Evolutionary conservation across 2,888 invertebrate species (phyloP).

Genomic region (Halictus quadricinctus): DNA sequence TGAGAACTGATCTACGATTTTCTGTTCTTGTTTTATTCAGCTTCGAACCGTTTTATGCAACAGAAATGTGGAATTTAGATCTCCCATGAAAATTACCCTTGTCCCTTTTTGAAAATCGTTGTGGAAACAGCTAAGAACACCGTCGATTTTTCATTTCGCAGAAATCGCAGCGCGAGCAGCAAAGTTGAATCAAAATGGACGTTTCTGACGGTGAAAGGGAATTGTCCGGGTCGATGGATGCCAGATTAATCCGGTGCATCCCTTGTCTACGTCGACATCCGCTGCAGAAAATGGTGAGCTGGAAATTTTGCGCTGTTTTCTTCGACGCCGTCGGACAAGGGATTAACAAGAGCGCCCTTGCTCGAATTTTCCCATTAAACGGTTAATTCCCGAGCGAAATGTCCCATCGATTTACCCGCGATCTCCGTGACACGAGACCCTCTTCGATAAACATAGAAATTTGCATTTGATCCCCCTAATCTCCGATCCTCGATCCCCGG

Average conservation of each 20-base stretch:
- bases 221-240: not conserved
- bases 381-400: not conserved
- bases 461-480: slow-evolving; percentile 1
- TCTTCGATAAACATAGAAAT: not conserved
- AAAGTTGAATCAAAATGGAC: not conserved
- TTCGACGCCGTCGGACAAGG: not conserved
- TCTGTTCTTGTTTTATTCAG: not conserved
- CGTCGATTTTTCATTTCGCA: not conserved
- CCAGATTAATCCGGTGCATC: not conserved
- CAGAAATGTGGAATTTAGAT: too few relatives aligned
- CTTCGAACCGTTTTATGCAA: not conserved
- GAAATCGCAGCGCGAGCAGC: not conserved
- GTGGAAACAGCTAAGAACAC: not conserved
- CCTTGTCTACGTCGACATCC: not conserved
- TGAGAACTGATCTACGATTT: not conserved
- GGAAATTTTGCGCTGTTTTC: not conserved
- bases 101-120: not conserved
- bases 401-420: not conserved
- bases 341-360: not conserved
- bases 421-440: not conserved
- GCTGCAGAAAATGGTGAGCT: not conserved
- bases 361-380: not conserved
- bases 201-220: not conserved
- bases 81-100: too few relatives aligned
- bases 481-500: not conserved